Percentiles rank a stretch among this genome's conserved stretches.
Evolutionary conservation across 2,113 vertebrate genomes (phyloP).

Genomic region (Phodopus roborovskii): DNA sequence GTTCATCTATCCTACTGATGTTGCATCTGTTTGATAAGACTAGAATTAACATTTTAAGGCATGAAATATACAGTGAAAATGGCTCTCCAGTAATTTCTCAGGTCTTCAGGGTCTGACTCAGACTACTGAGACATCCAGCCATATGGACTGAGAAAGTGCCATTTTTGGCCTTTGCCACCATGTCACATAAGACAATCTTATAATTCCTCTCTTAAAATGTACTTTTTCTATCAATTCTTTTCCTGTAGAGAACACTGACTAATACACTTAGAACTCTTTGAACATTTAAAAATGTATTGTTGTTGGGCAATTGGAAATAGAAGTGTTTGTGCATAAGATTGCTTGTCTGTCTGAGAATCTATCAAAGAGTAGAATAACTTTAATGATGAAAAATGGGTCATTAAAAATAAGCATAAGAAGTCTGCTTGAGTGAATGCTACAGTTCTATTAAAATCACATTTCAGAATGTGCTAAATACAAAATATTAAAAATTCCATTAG

Average conservation of each 20-base stretch:
- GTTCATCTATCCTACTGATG: not conserved
- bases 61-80: not conserved
- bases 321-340: not conserved
- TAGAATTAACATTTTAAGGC: not conserved
- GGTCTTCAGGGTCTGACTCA: not conserved
- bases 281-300: not conserved
- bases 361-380: not conserved
- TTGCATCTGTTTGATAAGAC: not conserved
- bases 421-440: not conserved
- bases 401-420: not conserved
- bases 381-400: conserved; percentile 4
- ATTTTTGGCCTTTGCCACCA: not conserved
- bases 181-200: not conserved
- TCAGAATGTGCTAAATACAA: not conserved
- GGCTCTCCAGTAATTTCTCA: not conserved
- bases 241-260: not conserved
- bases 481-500: conserved; percentile 18
- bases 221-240: not conserved
- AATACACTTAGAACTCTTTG: not conserved
- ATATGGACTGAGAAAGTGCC: not conserved
- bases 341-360: not conserved
- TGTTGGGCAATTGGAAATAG: not conserved
- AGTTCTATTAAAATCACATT: conserved; percentile 32
- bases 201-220: not conserved
- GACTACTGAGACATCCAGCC: not conserved